Conservation (phyloP, 92 coral and sea anemone species). For the Siderastrea radians region DNA sequence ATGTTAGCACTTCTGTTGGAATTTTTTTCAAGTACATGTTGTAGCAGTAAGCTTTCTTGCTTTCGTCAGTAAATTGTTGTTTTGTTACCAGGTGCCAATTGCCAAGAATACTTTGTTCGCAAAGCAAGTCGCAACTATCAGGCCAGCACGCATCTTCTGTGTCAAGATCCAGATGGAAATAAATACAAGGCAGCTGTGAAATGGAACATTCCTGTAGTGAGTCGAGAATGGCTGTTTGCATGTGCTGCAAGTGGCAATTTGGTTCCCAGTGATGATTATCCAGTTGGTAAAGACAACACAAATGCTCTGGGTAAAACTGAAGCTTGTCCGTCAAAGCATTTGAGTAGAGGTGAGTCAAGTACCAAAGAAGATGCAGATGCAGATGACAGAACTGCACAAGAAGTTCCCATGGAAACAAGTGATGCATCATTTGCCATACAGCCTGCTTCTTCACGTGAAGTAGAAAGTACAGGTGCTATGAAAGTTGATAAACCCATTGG, state of each 20-base stretch:
- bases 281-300: slow-evolving; percentile 25
- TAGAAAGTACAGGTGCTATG: neutral
- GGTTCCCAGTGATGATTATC: slow-evolving; percentile 54
- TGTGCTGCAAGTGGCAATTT: slow-evolving; percentile 79
- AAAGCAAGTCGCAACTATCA: slow-evolving; percentile 66
- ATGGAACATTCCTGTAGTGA: slow-evolving; percentile 90
- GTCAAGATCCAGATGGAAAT: slow-evolving; percentile 85
- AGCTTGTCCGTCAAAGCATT: neutral
- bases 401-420: slow-evolving; percentile 16
- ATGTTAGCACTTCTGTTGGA: no score
- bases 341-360: neutral
- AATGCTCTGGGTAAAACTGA: neutral
- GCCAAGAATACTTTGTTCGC: slow-evolving; percentile 94
- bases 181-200: slow-evolving; percentile 90
- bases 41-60: no score
- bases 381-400: neutral
- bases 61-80: neutral
- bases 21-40: no score
- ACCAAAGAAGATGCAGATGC: neutral
- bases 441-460: neutral
- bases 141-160: slow-evolving; percentile 93
- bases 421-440: neutral
- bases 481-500: neutral
- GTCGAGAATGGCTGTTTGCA: slow-evolving; percentile 87
- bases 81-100: slow-evolving; percentile 77